These are phyloP conservation scores for Heliothis virescens DNA, from an alignment of 1,140 invertebrate genomes.

Conservation along the genomic window DNA sequence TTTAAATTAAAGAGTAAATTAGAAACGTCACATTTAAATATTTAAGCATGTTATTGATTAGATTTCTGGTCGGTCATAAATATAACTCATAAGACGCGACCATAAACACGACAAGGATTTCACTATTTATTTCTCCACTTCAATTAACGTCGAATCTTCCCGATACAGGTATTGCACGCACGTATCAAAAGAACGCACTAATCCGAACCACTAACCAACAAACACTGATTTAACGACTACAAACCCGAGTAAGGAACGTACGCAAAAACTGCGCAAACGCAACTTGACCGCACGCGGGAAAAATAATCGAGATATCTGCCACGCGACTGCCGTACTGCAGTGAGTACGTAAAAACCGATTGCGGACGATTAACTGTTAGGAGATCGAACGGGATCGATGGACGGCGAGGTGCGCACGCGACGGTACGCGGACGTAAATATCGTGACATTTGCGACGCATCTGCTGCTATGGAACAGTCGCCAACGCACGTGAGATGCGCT, in stretches of 20 bases:
- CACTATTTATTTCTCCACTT: not conserved
- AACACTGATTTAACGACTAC: constrained; percentile 43
- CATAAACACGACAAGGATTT: constrained; percentile 1
- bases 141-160: not conserved
- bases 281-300: constrained; percentile 55
- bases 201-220: constrained; percentile 26
- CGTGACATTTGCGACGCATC: constrained; percentile 72
- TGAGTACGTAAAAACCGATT: constrained; percentile 59
- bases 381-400: constrained; percentile 62
- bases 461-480: constrained; percentile 35
- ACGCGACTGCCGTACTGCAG: constrained; percentile 50
- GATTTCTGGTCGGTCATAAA: not conserved
- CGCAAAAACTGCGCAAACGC: constrained; percentile 58
- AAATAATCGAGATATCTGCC: constrained; percentile 54
- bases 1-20: not conserved
- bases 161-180: constrained; percentile 14
- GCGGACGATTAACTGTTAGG: constrained; percentile 67
- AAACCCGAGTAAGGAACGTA: constrained; percentile 31
- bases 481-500: constrained; percentile 67
- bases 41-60: constrained; percentile 11
- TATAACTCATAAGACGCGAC: not conserved
- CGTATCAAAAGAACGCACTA: constrained; percentile 21
- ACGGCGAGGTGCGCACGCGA: constrained; percentile 66
- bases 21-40: constrained; percentile 21
- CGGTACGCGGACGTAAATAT: constrained; percentile 69